phyloP scores from a whole-genome alignment of 2,888 invertebrate genomes.

The Buathra laborator region DNA sequence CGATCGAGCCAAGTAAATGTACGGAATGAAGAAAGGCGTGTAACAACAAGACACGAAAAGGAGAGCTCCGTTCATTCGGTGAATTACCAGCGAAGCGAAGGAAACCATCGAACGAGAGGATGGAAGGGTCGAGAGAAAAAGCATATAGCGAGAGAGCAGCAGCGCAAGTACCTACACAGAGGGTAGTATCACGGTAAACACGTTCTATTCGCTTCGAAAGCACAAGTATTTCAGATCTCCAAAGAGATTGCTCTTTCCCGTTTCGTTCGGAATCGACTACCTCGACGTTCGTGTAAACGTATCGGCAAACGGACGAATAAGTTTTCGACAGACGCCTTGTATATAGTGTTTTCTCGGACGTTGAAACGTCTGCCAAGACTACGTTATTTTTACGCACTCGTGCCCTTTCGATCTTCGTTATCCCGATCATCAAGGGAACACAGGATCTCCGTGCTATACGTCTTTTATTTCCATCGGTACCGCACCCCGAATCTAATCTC shows the following conservation, averaged over 20 bases:
- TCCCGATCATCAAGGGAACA: not conserved
- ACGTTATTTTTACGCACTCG: slow-evolving; percentile 34
- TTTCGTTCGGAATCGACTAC: slow-evolving; percentile 43
- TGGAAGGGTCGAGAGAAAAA: slow-evolving; percentile 13
- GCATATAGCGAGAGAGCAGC: not conserved
- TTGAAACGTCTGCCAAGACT: slow-evolving; percentile 26
- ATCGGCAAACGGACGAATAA: slow-evolving; percentile 37
- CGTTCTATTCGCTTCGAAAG: slow-evolving; percentile 66
- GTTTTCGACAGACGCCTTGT: slow-evolving; percentile 6
- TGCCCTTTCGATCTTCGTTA: slow-evolving; percentile 29
- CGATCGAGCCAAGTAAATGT: slow-evolving; percentile 32
- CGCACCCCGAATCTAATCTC: not conserved
- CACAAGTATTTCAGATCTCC: slow-evolving; percentile 62
- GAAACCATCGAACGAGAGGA: slow-evolving; percentile 45
- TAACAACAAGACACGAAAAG: slow-evolving; percentile 57
- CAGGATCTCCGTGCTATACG: not conserved
- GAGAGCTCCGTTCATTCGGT: slow-evolving; percentile 42
- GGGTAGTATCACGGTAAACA: slow-evolving; percentile 65
- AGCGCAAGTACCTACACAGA: slow-evolving; percentile 22
- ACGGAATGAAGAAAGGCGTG: slow-evolving; percentile 43
- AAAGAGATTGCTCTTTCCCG: slow-evolving; percentile 66
- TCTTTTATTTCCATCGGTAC: not conserved
- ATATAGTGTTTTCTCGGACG: not conserved
- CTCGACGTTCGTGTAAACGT: slow-evolving; percentile 40
- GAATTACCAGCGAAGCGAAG: slow-evolving; percentile 62